A percentile compares a stretch with the other conserved stretches of the same genome.
These are phyloP conservation scores for Rhegmatorhina hoffmannsi DNA, from an alignment of 2,113 vertebrate genomes.

Conservation along the genomic window DNA sequence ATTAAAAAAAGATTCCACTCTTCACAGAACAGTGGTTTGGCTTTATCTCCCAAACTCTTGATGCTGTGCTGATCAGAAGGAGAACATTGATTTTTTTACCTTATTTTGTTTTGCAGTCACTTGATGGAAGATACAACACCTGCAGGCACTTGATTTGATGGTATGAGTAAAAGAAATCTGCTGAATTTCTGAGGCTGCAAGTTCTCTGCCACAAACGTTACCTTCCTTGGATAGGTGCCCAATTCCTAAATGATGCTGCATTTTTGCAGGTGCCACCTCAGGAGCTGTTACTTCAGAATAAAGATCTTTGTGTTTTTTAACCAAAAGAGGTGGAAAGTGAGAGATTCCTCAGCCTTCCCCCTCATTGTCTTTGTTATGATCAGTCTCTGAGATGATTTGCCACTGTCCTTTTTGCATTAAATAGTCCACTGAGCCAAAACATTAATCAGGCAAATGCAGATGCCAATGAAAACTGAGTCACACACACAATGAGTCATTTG, in stretches of 20 bases:
- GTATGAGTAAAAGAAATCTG: background rate
- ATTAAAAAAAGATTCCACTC: background rate
- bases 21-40: background rate
- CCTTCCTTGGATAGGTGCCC: background rate
- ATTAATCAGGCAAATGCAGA: background rate
- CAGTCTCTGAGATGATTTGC: background rate
- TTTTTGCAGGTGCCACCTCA: background rate
- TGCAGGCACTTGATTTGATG: background rate
- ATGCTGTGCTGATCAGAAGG: background rate
- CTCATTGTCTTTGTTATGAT: background rate
- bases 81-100: background rate
- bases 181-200: background rate
- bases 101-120: background rate
- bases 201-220: background rate
- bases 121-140: background rate
- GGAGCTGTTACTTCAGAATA: background rate
- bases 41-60: background rate
- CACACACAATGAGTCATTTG: background rate
- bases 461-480: background rate
- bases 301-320: background rate
- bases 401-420: constrained; percentile 11
- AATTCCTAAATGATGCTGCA: fast-evolving
- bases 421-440: background rate
- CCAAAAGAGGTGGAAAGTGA: background rate
- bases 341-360: background rate